Conservation (phyloP, 2,888 invertebrate genomes). For the Agrochola lota region DNA sequence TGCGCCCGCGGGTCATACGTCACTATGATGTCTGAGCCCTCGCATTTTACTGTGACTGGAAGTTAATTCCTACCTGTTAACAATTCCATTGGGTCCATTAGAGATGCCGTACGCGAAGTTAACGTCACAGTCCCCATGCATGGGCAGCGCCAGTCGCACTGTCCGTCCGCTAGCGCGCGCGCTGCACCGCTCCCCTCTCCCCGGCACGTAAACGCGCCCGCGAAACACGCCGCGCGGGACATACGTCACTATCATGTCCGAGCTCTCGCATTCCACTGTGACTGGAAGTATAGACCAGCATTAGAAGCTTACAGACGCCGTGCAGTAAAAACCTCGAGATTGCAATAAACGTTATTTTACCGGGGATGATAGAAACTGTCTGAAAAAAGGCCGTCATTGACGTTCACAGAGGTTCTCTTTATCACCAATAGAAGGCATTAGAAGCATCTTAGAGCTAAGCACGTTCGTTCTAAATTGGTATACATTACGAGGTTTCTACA, state of each 20-base stretch:
- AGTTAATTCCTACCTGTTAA: slow-evolving; percentile 82
- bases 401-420: not conserved
- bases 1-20: not conserved
- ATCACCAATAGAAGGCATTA: not conserved
- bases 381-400: not conserved
- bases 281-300: slow-evolving; percentile 88
- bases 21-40: not conserved
- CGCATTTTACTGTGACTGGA: not conserved
- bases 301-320: not conserved
- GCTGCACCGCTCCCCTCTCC: slow-evolving; percentile 93
- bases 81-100: slow-evolving; percentile 83
- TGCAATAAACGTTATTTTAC: not conserved
- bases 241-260: slow-evolving; percentile 92
- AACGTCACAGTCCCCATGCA: slow-evolving; percentile 91
- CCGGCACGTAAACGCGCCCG: slow-evolving; percentile 95
- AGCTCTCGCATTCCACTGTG: slow-evolving; percentile 94
- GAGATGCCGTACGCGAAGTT: slow-evolving; percentile 89
- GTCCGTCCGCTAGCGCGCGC: slow-evolving; percentile 84
- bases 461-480: not conserved
- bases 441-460: not conserved
- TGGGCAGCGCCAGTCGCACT: slow-evolving; percentile 91
- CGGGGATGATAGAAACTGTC: too few relatives aligned
- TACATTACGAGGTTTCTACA: not conserved
- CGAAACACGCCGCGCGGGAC: slow-evolving; percentile 91
- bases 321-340: not conserved